Conservation (phyloP, 2,797 vertebrate species). For the Tauraco hartlaubi region DNA sequence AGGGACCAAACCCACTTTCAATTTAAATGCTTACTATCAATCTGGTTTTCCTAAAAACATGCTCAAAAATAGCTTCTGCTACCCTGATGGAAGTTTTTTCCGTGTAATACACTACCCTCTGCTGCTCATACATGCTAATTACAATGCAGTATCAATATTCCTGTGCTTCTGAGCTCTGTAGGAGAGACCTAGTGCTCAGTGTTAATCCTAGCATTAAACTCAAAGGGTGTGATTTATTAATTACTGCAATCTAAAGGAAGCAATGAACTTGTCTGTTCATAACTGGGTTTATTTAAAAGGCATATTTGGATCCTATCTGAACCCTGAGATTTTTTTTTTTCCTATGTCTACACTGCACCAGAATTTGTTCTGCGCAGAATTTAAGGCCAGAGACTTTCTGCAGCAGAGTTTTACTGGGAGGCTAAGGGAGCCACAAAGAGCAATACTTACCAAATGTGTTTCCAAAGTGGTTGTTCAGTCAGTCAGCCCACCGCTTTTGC, state of each 20-base stretch:
- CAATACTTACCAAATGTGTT: background rate
- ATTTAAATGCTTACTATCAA: background rate
- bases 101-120: slow-evolving; percentile 54
- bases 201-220: background rate
- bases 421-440: background rate
- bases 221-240: background rate
- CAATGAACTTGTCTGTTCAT: rapidly evolving
- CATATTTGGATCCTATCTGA: background rate
- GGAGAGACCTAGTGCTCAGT: background rate
- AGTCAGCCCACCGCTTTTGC: background rate
- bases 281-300: background rate
- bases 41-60: background rate
- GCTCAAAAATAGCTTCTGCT: background rate
- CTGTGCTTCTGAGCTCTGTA: background rate
- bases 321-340: background rate
- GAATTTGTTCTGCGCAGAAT: background rate
- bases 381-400: background rate
- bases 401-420: background rate
- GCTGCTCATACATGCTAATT: background rate
- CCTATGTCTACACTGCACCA: background rate
- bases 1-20: background rate
- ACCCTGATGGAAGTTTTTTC: background rate
- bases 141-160: background rate
- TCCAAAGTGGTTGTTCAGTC: background rate
- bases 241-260: background rate